Evolutionary conservation across 2,113 vertebrate genomes (phyloP).

Genomic region (Leiothrix lutea): DNA sequence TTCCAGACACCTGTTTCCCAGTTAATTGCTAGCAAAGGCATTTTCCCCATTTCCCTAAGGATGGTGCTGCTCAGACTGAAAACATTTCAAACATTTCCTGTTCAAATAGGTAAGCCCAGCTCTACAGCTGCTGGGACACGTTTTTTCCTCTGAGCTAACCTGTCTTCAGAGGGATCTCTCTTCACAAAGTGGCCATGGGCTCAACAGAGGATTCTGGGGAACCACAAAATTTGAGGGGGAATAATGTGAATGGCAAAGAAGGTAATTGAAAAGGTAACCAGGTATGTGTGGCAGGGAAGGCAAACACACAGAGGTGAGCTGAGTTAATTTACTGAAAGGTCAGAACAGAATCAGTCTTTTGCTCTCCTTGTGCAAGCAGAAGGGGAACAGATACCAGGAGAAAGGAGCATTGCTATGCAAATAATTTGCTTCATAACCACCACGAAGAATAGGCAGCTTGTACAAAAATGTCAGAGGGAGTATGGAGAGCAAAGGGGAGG

Average conservation of each 20-base stretch:
- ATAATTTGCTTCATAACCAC: background rate
- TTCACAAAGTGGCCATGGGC: background rate
- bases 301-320: background rate
- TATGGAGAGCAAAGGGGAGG: background rate
- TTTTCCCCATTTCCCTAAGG: constrained; percentile 1
- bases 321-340: constrained; percentile 21
- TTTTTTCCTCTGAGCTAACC: background rate
- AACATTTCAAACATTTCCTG: background rate
- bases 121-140: background rate
- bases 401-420: background rate
- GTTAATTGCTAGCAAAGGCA: constrained; percentile 20
- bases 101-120: background rate
- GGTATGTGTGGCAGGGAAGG: background rate
- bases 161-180: background rate
- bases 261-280: background rate
- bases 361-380: background rate
- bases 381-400: background rate
- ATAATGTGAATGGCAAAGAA: background rate
- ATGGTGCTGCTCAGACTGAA: background rate
- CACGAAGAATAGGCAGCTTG: background rate
- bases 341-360: background rate
- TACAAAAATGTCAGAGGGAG: background rate
- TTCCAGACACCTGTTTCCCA: background rate
- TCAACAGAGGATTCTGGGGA: background rate
- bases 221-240: background rate